These are phyloP conservation scores for Apistogramma diplotaenia DNA, from an alignment of 2,113 vertebrate genomes.

Conservation along the genomic window DNA sequence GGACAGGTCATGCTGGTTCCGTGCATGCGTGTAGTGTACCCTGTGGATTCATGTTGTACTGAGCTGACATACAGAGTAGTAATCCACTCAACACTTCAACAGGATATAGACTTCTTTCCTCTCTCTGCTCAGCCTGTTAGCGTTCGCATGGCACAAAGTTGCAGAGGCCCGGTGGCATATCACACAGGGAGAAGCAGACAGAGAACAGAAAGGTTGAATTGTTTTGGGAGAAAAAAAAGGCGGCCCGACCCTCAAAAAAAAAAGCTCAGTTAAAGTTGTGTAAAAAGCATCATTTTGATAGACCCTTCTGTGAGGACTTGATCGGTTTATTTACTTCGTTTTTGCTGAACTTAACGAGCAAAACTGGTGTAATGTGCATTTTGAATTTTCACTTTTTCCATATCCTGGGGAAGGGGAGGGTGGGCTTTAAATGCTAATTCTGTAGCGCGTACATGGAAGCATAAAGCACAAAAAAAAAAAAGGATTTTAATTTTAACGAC, in stretches of 20 bases:
- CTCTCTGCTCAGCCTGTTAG: conserved; percentile 30
- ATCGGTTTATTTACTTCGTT: conserved; percentile 35
- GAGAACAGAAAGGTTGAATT: neutral
- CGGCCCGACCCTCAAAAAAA: neutral
- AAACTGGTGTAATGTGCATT: conserved; percentile 60
- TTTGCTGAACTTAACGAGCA: conserved; percentile 61
- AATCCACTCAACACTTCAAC: conserved; percentile 56
- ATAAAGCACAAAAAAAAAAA: conserved; percentile 32
- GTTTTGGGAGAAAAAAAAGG: neutral
- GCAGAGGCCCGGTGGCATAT: neutral
- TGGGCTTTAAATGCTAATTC: conserved; percentile 43
- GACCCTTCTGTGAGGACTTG: conserved; percentile 15
- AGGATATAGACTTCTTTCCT: conserved; percentile 57
- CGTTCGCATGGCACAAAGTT: conserved; percentile 3
- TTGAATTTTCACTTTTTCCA: conserved; percentile 32
- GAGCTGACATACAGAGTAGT: conserved; percentile 57
- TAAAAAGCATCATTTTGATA: conserved; percentile 45
- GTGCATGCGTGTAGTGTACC: neutral
- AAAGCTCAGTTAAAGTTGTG: conserved; percentile 24
- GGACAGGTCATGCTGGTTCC: conserved; percentile 2
- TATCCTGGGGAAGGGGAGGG: conserved; percentile 15
- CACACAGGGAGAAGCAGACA: neutral
- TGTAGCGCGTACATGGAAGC: neutral
- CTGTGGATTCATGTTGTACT: conserved; percentile 12
- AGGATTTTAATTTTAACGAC: conserved; percentile 60